phyloP scores from a whole-genome alignment of 2,888 invertebrate species.

The Glaucopsyche alexis region DNA sequence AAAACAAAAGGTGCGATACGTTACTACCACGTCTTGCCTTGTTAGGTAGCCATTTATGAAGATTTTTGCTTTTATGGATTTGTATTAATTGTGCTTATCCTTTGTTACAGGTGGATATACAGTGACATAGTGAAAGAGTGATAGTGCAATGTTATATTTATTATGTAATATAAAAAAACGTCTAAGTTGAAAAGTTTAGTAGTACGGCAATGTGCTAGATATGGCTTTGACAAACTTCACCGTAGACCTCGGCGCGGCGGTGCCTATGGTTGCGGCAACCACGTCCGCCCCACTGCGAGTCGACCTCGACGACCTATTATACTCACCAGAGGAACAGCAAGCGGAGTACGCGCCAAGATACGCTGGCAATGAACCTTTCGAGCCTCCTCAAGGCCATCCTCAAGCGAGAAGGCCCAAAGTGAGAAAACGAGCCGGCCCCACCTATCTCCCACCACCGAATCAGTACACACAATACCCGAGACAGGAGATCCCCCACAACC shows the following conservation, averaged over 20 bases:
- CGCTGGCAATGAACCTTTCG: constrained; percentile 55
- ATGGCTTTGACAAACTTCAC: constrained; percentile 75
- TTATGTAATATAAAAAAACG: constrained; percentile 60
- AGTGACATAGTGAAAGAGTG: constrained; percentile 54
- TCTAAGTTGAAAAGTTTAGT: constrained; percentile 28
- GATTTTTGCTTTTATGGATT: background rate
- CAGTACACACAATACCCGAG: constrained; percentile 67
- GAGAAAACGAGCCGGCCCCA: constrained; percentile 69
- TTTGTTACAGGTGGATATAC: constrained; percentile 61
- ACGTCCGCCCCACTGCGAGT: constrained; percentile 59
- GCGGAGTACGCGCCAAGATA: constrained; percentile 51
- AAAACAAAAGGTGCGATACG: background rate
- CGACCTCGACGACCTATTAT: constrained; percentile 66
- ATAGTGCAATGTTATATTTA: constrained; percentile 54
- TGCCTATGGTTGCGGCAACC: constrained; percentile 59
- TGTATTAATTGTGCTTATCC: background rate
- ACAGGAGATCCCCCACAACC: constrained; percentile 63
- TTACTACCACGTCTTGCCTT: background rate
- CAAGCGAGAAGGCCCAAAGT: constrained; percentile 58
- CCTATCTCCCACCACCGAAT: constrained; percentile 69
- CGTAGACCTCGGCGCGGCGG: constrained; percentile 57
- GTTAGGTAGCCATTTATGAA: background rate
- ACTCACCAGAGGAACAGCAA: constrained; percentile 61
- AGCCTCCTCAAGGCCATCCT: constrained; percentile 54
- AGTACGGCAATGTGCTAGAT: constrained; percentile 62